Evolutionary conservation across 1,140 invertebrate genomes (phyloP), one percentile per base, ranked within the genome.

Genomic region (Mactra quadrangularis): DNA sequence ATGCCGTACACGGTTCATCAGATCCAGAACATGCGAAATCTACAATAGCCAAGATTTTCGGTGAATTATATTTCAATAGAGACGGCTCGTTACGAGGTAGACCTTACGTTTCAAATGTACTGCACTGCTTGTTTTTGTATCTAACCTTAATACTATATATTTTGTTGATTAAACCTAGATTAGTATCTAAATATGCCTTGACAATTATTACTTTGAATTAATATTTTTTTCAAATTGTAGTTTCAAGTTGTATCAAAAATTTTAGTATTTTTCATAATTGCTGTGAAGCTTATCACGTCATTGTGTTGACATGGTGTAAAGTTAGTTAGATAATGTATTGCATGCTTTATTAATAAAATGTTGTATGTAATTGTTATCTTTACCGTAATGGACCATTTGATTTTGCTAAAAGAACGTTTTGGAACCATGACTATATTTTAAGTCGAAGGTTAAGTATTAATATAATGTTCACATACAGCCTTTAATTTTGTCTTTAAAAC

Each of bases 1-100:
- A 93, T 85, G 93, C 92, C 25, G 86, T 93, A 0, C 92, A 93
- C 66, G 93, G 92, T 4, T 88, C 89, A 52, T 88, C 89, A 9
- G 84, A 85, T 47, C 9, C 50, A 59, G 88, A 90, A 15, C 86
- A 91, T 57, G 92, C 90, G 0, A 74, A 87, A 59, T n/a, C 82
- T 19, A 60, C 84, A 11, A 92, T 93, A 13, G 71, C 88, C 55
- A 81, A 87, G 33, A 85, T 93, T 60, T 93, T 93, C 84, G 92
- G 92, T 82, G 88, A 89, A 83, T 77, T 92, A 53, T 83, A 90
- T 47, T 90, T 92, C 82, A 88, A 86, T 71, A 38, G 79, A 74
- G 90, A 93, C 85, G 92, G 92, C 87, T 86, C 86, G 66, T 52
- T 88, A 7, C 85, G 86, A 92, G 91, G 90, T 91, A 91, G 57